These are phyloP conservation scores for Drosophila pandora DNA, from an alignment of 1,140 invertebrate species.

Conservation along the genomic window DNA sequence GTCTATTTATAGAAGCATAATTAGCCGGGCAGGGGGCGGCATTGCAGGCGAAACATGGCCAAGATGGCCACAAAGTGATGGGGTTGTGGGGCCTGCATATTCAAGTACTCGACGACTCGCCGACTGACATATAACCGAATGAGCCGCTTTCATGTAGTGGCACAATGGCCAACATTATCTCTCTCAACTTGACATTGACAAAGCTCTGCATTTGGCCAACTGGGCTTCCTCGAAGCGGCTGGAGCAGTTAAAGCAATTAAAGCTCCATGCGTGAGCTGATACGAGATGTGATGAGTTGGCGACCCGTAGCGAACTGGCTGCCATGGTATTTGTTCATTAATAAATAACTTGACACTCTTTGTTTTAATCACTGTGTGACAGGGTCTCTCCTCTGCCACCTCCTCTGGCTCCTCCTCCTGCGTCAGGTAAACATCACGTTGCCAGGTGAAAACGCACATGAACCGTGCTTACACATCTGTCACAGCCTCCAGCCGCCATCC, in stretches of 20 bases:
- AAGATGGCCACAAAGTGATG: conserved; percentile 5
- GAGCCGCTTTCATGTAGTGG: conserved; percentile 1
- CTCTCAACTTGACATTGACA: conserved; percentile 49
- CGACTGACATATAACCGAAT: conserved; percentile 14
- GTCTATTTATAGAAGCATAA: conserved; percentile 33
- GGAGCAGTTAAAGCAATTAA: conserved; percentile 9
- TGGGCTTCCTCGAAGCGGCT: neutral
- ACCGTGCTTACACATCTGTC: conserved; percentile 41
- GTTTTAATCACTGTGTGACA: conserved; percentile 60
- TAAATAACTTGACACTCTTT: conserved; percentile 73
- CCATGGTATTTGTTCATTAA: conserved; percentile 70
- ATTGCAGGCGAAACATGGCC: conserved; percentile 1
- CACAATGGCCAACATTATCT: conserved; percentile 26
- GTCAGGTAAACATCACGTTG: conserved; percentile 20
- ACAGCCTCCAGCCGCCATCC: conserved; percentile 15
- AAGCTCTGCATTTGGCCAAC: conserved; percentile 19
- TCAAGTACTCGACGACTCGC: conserved; percentile 4
- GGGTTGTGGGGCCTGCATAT: neutral
- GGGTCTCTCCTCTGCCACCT: neutral
- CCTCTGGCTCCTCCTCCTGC: neutral
- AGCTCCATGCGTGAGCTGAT: conserved; percentile 21
- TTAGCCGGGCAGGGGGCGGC: conserved; percentile 9
- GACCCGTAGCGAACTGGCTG: conserved; percentile 33
- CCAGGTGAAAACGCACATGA: conserved; percentile 51
- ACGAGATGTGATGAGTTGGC: conserved; percentile 27